Base-by-base conservation (phyloP, 2,113 vertebrate species). In the Panthera tigris region DNA sequence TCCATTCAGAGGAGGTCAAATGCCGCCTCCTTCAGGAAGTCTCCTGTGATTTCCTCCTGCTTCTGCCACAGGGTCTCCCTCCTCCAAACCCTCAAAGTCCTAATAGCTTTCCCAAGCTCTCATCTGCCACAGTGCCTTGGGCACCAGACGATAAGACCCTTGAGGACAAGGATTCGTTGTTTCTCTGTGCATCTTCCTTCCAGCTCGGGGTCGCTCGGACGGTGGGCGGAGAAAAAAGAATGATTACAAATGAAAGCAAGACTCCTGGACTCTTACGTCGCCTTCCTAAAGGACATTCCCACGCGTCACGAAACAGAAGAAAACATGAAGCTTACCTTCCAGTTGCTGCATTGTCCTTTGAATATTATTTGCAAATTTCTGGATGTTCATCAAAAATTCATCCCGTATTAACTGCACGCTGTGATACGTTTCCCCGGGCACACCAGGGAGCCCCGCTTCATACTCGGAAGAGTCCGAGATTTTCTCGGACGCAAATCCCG, bases 341-440 rank as follows among this genome's bases (percentile, higher is more conserved):
- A 99, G 97, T 45, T 99, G 98, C 66, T 99, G 99, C 31, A 99
- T 31, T 31, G 97, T 99, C 61, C 97, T 98, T 55, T 99, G 99
- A 95, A 99, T 97, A 78, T 98, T 96, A 66, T 52, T 98, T 14
- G 98, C 94, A 82, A 98, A 99, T 88, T 99, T 99, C 96, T 99
- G 98, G 2, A 97, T 80, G 50, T 98, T 99, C 98, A 99, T 99
- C 33, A 99, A 98, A 89, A 99, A 97, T 55, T 99, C 99, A 65
- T 99, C 99, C 1, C 98, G 98, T 27, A 97, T 95, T 0, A 97
- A 16, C 5, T 98, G 94, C 33, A 95, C 16, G 36, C 97, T 95
- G 61, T 80, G 96, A 7, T 98, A 94, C 1, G 78, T 16, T 4
- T 97, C 84, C 14, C 97, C 94, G 0, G 93, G 85, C 39, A 65